A percentile compares a stretch with the other conserved stretches of the same genome.
phyloP scores from a whole-genome alignment of 1,140 invertebrate species.

The Leguminivora glycinivorella region DNA sequence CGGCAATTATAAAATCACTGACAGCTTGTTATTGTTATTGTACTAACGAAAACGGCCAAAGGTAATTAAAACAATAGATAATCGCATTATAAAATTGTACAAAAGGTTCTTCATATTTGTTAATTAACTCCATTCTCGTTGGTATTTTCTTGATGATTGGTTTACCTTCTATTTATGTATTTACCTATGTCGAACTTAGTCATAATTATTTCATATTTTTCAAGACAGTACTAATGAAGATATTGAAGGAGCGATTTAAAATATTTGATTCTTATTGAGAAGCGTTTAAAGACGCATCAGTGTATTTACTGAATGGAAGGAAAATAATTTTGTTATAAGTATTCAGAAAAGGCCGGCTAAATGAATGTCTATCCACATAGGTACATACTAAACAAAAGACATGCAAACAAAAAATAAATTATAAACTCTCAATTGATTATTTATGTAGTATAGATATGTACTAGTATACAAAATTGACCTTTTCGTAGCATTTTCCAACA shows the following conservation, averaged over 20 bases:
- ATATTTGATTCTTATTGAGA: neutral
- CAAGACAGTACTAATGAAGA: neutral
- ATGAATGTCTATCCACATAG: too few species aligned
- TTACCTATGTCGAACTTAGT: neutral
- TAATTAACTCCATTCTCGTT: neutral
- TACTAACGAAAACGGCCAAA: neutral
- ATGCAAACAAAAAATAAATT: too few species aligned
- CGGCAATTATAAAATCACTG: conserved; percentile 14
- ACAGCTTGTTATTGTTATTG: conserved; percentile 1
- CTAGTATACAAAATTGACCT: too few species aligned
- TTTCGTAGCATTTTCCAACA: too few species aligned
- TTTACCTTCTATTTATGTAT: neutral
- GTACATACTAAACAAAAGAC: too few species aligned
- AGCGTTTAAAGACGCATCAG: neutral
- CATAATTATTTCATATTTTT: neutral
- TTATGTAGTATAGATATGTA: too few species aligned
- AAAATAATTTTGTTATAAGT: too few species aligned
- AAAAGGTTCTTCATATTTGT: neutral
- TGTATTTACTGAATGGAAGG: neutral
- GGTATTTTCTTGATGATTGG: neutral
- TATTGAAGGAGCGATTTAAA: neutral
- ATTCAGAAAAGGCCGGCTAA: too few species aligned
- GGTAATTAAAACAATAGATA: neutral
- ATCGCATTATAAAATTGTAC: neutral
- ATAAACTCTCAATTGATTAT: too few species aligned